These are phyloP conservation scores for Hypotaenidia okinawae DNA, from an alignment of 2,797 vertebrate species.

Conservation along the genomic window DNA sequence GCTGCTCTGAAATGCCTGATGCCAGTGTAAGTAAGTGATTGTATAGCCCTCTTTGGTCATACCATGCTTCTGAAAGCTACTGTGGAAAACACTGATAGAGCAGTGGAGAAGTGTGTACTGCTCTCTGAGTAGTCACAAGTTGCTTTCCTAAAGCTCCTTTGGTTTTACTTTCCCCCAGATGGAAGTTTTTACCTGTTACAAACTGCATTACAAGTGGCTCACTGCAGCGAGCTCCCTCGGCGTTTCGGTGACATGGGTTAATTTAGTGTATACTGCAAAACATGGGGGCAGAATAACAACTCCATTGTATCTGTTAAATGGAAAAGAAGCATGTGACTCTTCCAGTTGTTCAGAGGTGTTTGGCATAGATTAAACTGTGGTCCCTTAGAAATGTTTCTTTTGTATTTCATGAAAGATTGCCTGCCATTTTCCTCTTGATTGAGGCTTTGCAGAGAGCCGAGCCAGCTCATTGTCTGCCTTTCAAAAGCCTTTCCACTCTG, in stretches of 20 bases:
- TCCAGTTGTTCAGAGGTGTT: slow-evolving; percentile 54
- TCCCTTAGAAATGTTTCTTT: slow-evolving; percentile 56
- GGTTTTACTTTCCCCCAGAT: neutral
- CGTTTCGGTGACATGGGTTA: neutral
- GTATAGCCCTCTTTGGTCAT: neutral
- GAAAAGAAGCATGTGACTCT: slow-evolving; percentile 28
- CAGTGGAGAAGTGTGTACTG: neutral
- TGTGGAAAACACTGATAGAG: neutral
- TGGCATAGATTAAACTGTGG: slow-evolving; percentile 58
- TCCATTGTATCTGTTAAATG: slow-evolving; percentile 36
- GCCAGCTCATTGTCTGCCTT: slow-evolving; percentile 62
- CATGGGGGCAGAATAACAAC: slow-evolving; percentile 33
- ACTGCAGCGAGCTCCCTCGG: neutral
- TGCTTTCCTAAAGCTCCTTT: neutral
- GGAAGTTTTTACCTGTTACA: neutral
- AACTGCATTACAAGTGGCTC: neutral
- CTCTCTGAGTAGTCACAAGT: neutral
- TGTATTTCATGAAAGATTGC: slow-evolving; percentile 48
- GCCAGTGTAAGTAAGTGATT: neutral
- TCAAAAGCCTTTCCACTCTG: slow-evolving; percentile 51
- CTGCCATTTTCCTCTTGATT: slow-evolving; percentile 62
- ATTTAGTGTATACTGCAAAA: slow-evolving; percentile 40
- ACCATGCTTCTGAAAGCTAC: neutral
- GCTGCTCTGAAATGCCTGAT: neutral
- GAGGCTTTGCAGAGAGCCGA: slow-evolving; percentile 31